These are phyloP conservation scores for Lepisosteus osseus DNA, from an alignment of 2,113 vertebrate species.

Conservation along the genomic window DNA sequence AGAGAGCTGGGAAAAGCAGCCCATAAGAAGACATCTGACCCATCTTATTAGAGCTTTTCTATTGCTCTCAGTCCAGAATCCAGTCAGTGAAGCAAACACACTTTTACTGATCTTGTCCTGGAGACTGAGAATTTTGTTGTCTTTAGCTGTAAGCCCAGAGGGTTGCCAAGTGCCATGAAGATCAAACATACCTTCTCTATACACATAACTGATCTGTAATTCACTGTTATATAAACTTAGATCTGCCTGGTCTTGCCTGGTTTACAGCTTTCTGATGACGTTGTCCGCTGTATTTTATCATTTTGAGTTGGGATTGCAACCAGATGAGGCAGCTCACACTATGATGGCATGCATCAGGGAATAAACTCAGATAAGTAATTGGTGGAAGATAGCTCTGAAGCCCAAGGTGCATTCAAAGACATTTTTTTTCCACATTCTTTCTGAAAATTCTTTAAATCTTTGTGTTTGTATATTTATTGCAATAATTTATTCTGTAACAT, in stretches of 20 bases:
- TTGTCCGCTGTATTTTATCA: no score
- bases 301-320: no score
- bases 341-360: no score
- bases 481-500: no score
- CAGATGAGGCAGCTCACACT: no score
- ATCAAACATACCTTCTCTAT: neutral
- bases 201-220: neutral
- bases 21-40: neutral
- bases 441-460: no score
- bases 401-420: no score
- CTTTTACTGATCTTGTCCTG: neutral
- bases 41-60: neutral
- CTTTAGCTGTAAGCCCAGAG: neutral
- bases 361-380: no score
- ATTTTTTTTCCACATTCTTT: no score
- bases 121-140: neutral
- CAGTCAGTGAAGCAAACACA: neutral
- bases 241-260: neutral
- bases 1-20: neutral
- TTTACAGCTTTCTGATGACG: neutral
- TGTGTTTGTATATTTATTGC: no score
- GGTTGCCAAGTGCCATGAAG: neutral
- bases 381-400: no score
- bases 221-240: neutral
- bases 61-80: neutral